Conservation (phyloP, 2,113 vertebrate species). For the Rhinogobius similis region DNA sequence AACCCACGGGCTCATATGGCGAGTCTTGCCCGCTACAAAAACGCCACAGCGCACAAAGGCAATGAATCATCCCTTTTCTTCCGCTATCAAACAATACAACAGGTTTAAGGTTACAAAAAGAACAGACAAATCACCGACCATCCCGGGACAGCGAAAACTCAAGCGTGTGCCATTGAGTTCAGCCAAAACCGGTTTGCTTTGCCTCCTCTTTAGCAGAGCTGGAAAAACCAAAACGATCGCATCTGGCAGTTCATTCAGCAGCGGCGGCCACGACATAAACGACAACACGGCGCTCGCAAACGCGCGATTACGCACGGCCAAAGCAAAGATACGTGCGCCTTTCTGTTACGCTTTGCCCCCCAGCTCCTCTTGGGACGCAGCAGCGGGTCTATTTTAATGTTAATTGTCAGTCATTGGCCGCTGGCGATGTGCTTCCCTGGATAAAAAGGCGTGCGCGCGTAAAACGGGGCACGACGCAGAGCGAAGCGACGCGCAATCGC, state of each 20-base stretch:
- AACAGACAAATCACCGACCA: conserved; percentile 2
- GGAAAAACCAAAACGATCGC: not conserved
- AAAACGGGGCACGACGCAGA: not conserved
- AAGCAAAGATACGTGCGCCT: not conserved
- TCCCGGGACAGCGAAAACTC: conserved; percentile 13
- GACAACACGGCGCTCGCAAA: not conserved
- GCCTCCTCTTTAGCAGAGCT: not conserved
- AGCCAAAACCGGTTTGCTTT: conserved; percentile 16
- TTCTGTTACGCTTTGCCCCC: conserved; percentile 25
- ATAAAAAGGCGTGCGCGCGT: not conserved
- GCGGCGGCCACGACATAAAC: not conserved
- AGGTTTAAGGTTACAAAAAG: not conserved
- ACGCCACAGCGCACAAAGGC: not conserved
- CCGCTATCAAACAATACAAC: not conserved
- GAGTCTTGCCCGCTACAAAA: conserved; percentile 10
- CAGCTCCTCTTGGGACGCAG: conserved; percentile 27
- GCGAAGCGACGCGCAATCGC: not conserved
- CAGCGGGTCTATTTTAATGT: conserved; percentile 17
- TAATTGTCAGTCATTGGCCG: conserved; percentile 43
- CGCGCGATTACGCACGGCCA: not conserved
- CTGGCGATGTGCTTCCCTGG: not conserved
- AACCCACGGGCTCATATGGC: not conserved
- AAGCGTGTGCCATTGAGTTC: conserved; percentile 27
- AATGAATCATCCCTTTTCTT: conserved; percentile 34
- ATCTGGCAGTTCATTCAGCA: conserved; percentile 14